phyloP scores from a whole-genome alignment of 2,797 vertebrate species.

The Mus caroli region DNA sequence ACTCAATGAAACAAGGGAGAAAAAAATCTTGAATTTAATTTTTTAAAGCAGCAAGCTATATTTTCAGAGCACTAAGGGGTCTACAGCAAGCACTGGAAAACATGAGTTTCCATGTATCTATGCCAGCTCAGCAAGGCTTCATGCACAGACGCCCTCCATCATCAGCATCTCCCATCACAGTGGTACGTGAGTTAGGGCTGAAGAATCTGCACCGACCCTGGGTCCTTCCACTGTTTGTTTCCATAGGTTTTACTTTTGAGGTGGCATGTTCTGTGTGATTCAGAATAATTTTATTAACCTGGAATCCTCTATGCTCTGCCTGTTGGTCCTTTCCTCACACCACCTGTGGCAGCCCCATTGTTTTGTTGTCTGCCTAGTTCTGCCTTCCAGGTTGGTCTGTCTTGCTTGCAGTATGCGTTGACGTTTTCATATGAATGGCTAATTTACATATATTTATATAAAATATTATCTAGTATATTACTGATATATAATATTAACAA shows the following conservation, averaged over 20 bases:
- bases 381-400: not conserved
- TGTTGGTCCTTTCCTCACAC: no score
- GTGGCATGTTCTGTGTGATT: not conserved
- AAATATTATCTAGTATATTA: not conserved
- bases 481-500: not conserved
- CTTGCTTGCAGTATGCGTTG: not conserved
- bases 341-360: no score
- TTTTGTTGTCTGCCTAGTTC: not conserved
- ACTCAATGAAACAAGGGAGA: not conserved
- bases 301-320: not conserved
- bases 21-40: not conserved
- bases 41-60: not conserved
- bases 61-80: not conserved
- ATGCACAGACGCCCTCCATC: no score
- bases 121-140: not conserved
- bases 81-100: not conserved
- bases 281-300: not conserved
- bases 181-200: not conserved
- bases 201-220: not conserved
- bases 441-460: not conserved
- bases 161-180: not conserved
- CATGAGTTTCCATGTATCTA: not conserved
- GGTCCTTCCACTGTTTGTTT: not conserved
- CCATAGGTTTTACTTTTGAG: not conserved
- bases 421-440: not conserved